Evolutionary conservation across 2,113 vertebrate genomes (phyloP), one percentile per base, ranked within the genome.

Genomic region (Lanius collurio): DNA sequence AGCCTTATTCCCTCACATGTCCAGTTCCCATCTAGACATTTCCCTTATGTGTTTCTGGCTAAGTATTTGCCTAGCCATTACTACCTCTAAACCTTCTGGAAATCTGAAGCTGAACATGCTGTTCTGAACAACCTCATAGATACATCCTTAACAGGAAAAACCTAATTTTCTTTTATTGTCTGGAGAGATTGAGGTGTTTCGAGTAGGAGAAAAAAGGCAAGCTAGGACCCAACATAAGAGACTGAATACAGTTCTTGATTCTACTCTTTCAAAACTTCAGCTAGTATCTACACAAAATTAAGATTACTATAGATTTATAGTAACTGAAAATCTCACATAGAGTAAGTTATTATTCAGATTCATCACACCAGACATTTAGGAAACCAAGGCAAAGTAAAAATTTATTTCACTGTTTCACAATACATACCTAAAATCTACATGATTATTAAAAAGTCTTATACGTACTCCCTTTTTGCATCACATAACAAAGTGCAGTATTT

Each of bases 361-460:
- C 20, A 7, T 56, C 56, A 65, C 69, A 79, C 16, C 37, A 56
- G 7, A 95, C 93, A 55, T 67, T 22, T 35, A 77, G 55, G n/a
- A 97, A 70, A 41, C 37, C 56, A 94, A 92, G 26, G 31, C 69
- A 89, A 95, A 97, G 83, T 96, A 97, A 97, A 95, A 96, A 78
- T 96, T 78, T 96, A 93, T 93, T 94, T 97, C 55, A 83, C 53
- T 46, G 46, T 81, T 97, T 93, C 97, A 96, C 91, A 95, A 91
- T 78, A 96, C 39, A 91, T 2, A 49, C 93, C 95, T 97, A 97
- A 96, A 95, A 96, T 87, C 96, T 95, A 94, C 93, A 96, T 95
- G 95, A 93, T 97, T 97, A 95, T 93, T 96, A 97, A 98, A 98
- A 97, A 96, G 84, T 92, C 84, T 96, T 97, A 97, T 86, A 97